Evolutionary conservation across 1,140 invertebrate genomes (phyloP).

Genomic region (Drosophila azteca): DNA sequence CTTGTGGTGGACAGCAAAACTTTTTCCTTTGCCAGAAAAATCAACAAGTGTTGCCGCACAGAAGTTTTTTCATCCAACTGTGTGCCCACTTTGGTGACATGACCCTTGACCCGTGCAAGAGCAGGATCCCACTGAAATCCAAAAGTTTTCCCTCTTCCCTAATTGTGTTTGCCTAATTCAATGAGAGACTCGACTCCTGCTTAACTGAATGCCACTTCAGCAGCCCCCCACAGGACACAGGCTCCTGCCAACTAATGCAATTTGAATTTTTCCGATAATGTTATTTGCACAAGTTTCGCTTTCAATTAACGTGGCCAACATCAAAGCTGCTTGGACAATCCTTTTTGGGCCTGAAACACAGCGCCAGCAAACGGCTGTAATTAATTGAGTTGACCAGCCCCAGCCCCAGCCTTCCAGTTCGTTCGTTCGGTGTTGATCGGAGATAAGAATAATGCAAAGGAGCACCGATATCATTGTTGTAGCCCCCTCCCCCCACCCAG

Average conservation of each 20-base stretch:
- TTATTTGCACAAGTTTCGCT: conserved; percentile 50
- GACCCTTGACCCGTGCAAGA: conserved; percentile 27
- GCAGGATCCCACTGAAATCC: not conserved
- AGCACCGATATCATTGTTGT: not conserved
- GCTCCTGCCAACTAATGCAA: conserved; percentile 60
- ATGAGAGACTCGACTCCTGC: conserved; percentile 19
- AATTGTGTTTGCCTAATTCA: conserved; percentile 46
- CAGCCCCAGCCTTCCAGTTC: conserved; percentile 20
- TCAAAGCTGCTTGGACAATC: conserved; percentile 25
- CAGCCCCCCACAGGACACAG: too few species aligned
- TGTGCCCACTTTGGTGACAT: conserved; percentile 39
- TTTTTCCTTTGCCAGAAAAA: conserved; percentile 39
- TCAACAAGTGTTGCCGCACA: conserved; percentile 70
- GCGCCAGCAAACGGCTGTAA: conserved; percentile 35
- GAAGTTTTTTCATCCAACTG: not conserved
- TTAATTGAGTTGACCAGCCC: conserved; percentile 30
- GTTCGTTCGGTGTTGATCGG: conserved; percentile 16
- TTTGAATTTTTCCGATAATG: conserved; percentile 66
- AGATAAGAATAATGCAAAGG: conserved; percentile 38
- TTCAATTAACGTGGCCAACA: conserved; percentile 46
- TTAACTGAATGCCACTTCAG: conserved; percentile 36
- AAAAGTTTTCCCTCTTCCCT: conserved; percentile 8
- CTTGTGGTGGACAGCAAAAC: conserved; percentile 40
- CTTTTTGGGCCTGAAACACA: conserved; percentile 14
- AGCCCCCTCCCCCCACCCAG: not conserved